Evolutionary conservation across 2,113 vertebrate genomes (phyloP).

Genomic region (Sphaerodactylus townsendi): DNA sequence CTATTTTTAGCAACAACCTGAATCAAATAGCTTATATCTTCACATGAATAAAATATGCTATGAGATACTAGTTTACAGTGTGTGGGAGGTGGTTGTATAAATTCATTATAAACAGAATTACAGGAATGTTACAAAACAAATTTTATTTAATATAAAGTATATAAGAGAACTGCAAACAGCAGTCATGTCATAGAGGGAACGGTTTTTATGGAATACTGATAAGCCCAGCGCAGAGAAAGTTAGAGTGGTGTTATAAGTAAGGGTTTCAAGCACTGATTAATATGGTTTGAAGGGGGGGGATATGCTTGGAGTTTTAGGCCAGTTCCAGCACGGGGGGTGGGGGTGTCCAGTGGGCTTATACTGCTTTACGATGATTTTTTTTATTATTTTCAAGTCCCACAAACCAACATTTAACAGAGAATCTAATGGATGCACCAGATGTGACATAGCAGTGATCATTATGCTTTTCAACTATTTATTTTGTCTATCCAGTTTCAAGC

Average conservation of each 20-base stretch:
- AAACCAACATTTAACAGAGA: not conserved
- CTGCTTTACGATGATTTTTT: not conserved
- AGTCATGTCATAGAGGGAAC: not conserved
- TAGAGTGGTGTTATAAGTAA: not conserved
- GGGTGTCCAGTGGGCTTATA: not conserved
- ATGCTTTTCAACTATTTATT: slow-evolving; percentile 23
- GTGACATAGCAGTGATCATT: not conserved
- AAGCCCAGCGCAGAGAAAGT: not conserved
- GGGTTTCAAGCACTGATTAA: no score
- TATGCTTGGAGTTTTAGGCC: not conserved
- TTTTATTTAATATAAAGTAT: not conserved
- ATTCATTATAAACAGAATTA: not conserved
- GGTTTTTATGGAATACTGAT: not conserved
- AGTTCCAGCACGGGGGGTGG: not conserved
- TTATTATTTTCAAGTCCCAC: not conserved
- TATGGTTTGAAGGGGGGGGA: not conserved
- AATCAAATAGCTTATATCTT: slow-evolving; percentile 21
- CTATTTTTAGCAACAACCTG: slow-evolving; percentile 45
- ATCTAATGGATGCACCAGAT: not conserved
- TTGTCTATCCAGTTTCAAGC: slow-evolving; percentile 55
- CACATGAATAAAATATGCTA: slow-evolving; percentile 14
- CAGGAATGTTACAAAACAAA: not conserved
- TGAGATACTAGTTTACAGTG: not conserved
- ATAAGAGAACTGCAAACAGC: not conserved
- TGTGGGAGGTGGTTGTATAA: not conserved